Evolutionary conservation across 2,113 vertebrate genomes (phyloP).

Genomic region (Platanista minor): DNA sequence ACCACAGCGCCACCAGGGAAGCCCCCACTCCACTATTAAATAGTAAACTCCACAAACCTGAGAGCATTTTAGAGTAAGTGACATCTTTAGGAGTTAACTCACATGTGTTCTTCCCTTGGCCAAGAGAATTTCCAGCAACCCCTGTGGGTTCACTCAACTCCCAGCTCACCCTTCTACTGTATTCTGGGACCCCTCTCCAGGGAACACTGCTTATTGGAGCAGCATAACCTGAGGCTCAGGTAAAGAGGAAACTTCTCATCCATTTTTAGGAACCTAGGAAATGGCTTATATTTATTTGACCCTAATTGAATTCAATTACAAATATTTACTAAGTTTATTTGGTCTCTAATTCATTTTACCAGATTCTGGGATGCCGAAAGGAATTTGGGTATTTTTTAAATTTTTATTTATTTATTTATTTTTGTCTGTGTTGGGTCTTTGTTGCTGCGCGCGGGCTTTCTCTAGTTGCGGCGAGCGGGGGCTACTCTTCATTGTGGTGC

Average conservation of each 20-base stretch:
- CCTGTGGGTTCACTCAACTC: not conserved
- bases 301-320: slow-evolving; percentile 26
- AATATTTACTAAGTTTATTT: slow-evolving; percentile 21
- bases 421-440: too few species aligned
- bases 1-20: too few species aligned
- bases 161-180: not conserved
- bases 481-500: too few species aligned
- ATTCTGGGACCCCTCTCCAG: accelerated
- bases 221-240: not conserved
- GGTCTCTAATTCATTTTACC: not conserved
- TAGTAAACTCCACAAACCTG: not conserved
- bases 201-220: not conserved
- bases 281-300: not conserved
- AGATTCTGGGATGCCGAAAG: not conserved
- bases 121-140: not conserved
- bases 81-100: not conserved
- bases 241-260: not conserved
- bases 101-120: not conserved
- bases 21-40: not conserved
- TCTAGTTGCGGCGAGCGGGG: too few species aligned
- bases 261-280: slow-evolving; percentile 20
- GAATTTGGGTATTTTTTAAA: not conserved
- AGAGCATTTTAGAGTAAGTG: not conserved
- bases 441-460: too few species aligned
- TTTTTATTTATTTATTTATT: too few species aligned